Evolutionary conservation across 2,888 invertebrate genomes (phyloP), one percentile per base, ranked within the genome.

Genomic region (Drosophila multiciliata): DNA sequence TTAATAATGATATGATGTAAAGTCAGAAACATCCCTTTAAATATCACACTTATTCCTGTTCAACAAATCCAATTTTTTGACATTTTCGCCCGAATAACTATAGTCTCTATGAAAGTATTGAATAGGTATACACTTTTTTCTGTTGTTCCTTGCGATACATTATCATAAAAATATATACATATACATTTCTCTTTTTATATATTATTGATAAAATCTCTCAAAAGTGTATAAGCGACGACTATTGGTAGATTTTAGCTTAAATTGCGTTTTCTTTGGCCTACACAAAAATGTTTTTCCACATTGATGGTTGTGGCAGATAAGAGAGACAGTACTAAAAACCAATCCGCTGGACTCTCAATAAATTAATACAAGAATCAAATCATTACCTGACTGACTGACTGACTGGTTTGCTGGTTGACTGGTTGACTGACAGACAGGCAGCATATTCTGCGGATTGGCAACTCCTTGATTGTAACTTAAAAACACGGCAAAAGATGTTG

Each of bases 391-490:
- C 38, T 49, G 48, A 32, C 38, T 49, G 48, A 32, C 49, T 36
- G 54, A 36, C 26, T 38, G 61, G 6, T 26, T 26, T 26, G 26
- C 29, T 20, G 36, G n/a, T 33, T 32, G 54, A 9, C 35, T 20
- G 36, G 20, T 11, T 45, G 45, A 48, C 48, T 40, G 65, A 50
- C 33, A 53, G 70, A 26, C 61, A 40, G 42, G 15, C 42, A 64
- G 50, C 38, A 38, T 59, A 45, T 69, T 66, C 62, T 73, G 66
- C 32, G 66, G 48, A 73, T 52, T 62, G 83, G 36, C 54, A 73
- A 33, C 35, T 62, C 48, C 80, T 65, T 80, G 80, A 67, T 66
- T 64, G 57, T 36, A 75, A 26, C 23, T 17, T 57, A 59, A 36
- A 54, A 54, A 54, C 23, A 15, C 64, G 64, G 62, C 35, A 68